phyloP scores from a whole-genome alignment of 2,797 vertebrate species.

The Bucorvus abyssinicus region DNA sequence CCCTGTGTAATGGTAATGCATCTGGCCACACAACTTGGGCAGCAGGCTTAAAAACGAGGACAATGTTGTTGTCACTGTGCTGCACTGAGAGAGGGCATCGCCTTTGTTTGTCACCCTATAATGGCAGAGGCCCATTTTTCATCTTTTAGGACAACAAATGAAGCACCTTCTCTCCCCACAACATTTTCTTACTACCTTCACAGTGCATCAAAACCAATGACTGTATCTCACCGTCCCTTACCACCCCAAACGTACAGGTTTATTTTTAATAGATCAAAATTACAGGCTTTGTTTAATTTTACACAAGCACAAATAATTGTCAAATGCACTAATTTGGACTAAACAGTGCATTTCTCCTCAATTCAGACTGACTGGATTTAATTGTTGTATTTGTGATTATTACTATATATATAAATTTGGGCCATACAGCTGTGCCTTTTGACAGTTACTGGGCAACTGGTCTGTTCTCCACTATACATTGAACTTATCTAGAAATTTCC shows the following conservation, averaged over 20 bases:
- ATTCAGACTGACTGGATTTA: neutral
- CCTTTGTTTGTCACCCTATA: neutral
- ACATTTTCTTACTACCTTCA: neutral
- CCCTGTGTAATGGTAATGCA: neutral
- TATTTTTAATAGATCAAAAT: neutral
- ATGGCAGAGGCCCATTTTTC: neutral
- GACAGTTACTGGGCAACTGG: neutral
- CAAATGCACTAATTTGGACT: neutral
- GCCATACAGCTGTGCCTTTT: neutral
- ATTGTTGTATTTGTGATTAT: neutral
- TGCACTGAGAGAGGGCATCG: neutral
- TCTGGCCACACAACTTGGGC: neutral
- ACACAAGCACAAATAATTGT: neutral
- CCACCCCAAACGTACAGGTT: neutral
- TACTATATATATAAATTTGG: neutral
- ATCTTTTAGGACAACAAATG: neutral
- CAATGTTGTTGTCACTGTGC: neutral
- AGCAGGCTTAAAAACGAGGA: neutral
- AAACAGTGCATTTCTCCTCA: neutral
- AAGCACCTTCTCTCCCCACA: neutral
- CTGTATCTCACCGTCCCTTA: neutral
- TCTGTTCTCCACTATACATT: neutral
- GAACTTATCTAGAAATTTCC: neutral
- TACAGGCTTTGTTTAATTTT: neutral
- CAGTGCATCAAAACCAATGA: neutral